Conservation (phyloP, 1,140 invertebrate species). For the Hestina assimilis region DNA sequence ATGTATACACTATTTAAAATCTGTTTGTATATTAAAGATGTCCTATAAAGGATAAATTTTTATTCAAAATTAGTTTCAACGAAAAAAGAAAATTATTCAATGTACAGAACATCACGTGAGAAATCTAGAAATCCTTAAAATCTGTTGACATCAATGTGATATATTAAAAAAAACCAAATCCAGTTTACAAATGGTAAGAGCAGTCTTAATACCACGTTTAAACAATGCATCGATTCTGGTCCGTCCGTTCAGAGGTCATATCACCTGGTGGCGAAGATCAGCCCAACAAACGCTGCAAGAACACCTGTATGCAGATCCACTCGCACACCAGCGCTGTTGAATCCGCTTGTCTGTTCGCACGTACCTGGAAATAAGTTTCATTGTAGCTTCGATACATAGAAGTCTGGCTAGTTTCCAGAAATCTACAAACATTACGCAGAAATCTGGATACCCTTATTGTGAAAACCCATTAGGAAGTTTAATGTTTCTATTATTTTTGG, state of each 20-base stretch:
- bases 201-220: not conserved
- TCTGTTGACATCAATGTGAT: not conserved
- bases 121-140: not conserved
- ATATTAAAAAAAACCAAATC: not conserved
- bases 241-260: constrained; percentile 16
- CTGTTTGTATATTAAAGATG: no score
- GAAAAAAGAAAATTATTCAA: not conserved
- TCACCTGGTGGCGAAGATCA: constrained; percentile 42
- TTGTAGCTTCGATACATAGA: no score
- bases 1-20: no score
- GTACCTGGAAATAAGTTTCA: constrained; percentile 67
- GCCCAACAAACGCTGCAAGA: constrained; percentile 17
- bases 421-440: no score
- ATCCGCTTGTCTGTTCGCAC: constrained; percentile 73
- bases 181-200: no score
- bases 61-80: not conserved
- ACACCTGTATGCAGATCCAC: constrained; percentile 20
- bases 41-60: no score
- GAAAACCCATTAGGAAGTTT: no score
- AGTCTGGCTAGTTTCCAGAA: no score
- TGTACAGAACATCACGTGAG: not conserved
- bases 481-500: no score
- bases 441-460: no score
- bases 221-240: not conserved
- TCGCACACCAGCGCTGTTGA: constrained; percentile 45